Conservation (phyloP, 2,888 invertebrate species). For the Flexamia atlantica region DNA sequence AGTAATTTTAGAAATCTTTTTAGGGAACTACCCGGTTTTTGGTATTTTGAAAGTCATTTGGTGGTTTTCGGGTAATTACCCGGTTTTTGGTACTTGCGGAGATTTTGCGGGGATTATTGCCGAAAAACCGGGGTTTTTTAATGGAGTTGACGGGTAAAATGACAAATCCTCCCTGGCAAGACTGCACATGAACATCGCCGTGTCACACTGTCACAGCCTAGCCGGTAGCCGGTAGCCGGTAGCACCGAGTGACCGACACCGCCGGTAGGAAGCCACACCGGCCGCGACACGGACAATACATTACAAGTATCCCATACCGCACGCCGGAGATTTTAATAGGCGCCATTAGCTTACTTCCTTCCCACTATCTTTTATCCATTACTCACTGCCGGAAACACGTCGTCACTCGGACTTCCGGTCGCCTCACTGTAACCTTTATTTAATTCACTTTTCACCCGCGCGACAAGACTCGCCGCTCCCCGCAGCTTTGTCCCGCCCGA, state of each 20-base stretch:
- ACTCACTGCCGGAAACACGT: conserved; percentile 51
- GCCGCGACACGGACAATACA: conserved; percentile 21
- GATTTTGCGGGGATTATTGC: too few species aligned
- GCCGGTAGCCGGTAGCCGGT: too few species aligned
- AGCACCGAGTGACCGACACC: too few species aligned
- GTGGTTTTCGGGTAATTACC: too few species aligned
- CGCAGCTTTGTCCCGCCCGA: conserved; percentile 33
- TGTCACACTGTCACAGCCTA: neutral
- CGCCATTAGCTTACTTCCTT: conserved; percentile 49
- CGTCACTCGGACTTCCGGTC: conserved; percentile 52
- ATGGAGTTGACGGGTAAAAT: too few species aligned
- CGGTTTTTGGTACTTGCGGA: too few species aligned
- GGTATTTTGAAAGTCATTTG: too few species aligned
- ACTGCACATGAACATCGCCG: neutral
- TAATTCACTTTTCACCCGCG: conserved; percentile 44
- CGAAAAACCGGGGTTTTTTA: too few species aligned
- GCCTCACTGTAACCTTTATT: conserved; percentile 44
- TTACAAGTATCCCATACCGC: conserved; percentile 38
- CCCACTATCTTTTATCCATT: conserved; percentile 57
- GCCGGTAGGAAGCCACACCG: neutral
- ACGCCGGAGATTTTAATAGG: conserved; percentile 34
- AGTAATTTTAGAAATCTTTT: too few species aligned
- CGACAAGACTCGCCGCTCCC: conserved; percentile 18
- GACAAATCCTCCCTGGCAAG: too few species aligned
- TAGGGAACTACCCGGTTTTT: too few species aligned